Conservation (phyloP, 2,113 vertebrate species). For the Cyprinus carpio region DNA sequence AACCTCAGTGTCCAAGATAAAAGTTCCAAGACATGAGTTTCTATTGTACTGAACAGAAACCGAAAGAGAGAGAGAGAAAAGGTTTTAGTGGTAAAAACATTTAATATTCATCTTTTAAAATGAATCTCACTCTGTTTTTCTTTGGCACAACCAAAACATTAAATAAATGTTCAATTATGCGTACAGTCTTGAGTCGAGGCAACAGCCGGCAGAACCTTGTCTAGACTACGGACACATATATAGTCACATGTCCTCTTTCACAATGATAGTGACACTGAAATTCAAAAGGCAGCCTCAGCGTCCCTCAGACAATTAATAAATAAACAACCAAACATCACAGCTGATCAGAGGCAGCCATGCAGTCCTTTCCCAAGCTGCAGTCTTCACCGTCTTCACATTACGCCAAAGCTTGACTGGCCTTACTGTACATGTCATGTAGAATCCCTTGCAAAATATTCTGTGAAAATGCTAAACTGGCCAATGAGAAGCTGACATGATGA, state of each 20-base stretch:
- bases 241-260: constrained; percentile 25
- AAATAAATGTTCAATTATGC: neutral
- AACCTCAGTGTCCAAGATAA: neutral
- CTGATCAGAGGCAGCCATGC: neutral
- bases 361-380: neutral
- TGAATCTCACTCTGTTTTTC: neutral
- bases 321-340: neutral
- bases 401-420: constrained; percentile 1
- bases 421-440: neutral
- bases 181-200: neutral
- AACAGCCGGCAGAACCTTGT: neutral
- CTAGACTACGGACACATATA: neutral
- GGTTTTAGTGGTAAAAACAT: neutral
- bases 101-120: neutral
- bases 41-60: neutral
- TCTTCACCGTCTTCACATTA: neutral
- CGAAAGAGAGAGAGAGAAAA: neutral
- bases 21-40: neutral
- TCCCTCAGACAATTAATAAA: constrained; percentile 6
- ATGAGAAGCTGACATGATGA: neutral
- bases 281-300: constrained; percentile 6
- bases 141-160: constrained; percentile 17
- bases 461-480: neutral
- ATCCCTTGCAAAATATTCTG: neutral
- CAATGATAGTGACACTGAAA: constrained; percentile 24